Conservation (phyloP, 2,113 vertebrate genomes). For the Nothobranchius furzeri region DNA sequence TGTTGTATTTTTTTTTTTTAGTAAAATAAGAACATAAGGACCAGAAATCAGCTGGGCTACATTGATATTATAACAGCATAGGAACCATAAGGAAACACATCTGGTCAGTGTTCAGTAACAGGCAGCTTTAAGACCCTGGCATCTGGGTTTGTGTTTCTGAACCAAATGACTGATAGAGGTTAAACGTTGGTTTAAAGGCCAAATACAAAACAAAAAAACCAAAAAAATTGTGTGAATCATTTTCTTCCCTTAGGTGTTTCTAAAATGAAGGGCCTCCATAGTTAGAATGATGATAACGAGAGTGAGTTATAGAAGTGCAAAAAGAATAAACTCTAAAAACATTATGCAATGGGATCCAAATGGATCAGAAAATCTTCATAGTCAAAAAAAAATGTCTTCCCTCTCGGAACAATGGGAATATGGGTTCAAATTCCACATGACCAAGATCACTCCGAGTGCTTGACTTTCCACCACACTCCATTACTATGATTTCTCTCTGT, state of each 20-base stretch:
- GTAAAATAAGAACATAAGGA: conserved; percentile 8
- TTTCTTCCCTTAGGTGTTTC: conserved; percentile 1
- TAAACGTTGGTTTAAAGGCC: not conserved
- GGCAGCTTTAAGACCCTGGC: not conserved
- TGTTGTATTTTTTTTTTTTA: conserved; percentile 56
- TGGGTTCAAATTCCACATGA: conserved; percentile 51
- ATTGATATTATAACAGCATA: conserved; percentile 3
- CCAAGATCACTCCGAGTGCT: conserved; percentile 41
- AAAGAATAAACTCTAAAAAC: conserved; percentile 14
- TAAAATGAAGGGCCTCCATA: not conserved
- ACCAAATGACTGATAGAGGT: too few species aligned
- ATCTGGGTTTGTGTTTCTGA: too few species aligned
- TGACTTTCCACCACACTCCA: conserved; percentile 44
- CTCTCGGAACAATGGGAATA: not conserved
- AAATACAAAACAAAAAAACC: not conserved
- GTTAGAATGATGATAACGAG: not conserved
- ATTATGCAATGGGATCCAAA: conserved; percentile 37
- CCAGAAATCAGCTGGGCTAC: conserved; percentile 30
- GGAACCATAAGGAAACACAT: conserved; percentile 10
- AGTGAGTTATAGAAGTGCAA: conserved; percentile 14
- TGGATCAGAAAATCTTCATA: conserved; percentile 39
- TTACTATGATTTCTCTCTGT: conserved; percentile 50
- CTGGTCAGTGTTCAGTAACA: conserved; percentile 23
- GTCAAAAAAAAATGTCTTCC: not conserved
- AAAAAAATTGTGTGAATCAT: not conserved